Conservation (phyloP, 2,113 vertebrate species). For the Amphilophus citrinellus region DNA sequence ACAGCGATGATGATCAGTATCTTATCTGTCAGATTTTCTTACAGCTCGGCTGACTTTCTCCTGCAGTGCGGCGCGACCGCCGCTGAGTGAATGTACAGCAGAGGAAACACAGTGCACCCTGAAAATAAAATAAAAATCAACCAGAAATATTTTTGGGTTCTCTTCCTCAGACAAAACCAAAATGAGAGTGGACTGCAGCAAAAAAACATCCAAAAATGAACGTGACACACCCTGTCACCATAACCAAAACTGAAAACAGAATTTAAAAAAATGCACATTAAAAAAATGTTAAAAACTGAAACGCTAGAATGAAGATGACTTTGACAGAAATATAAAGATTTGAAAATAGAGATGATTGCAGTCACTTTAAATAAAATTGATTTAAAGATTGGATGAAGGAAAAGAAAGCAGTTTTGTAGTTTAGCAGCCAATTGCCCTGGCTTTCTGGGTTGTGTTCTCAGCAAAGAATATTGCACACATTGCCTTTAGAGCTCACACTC, state of each 20-base stretch:
- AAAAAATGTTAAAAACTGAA: conserved; percentile 12
- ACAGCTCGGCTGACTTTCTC: not conserved
- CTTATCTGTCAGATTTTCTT: not conserved
- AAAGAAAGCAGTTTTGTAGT: conserved; percentile 31
- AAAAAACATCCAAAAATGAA: conserved; percentile 32
- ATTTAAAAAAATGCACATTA: not conserved
- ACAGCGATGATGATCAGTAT: not conserved
- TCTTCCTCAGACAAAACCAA: conserved; percentile 56
- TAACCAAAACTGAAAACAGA: conserved; percentile 29
- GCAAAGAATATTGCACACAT: conserved; percentile 51
- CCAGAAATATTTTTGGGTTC: conserved; percentile 45
- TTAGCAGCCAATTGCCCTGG: conserved; percentile 27
- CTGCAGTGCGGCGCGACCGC: not conserved
- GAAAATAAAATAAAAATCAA: conserved; percentile 44
- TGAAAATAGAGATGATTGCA: conserved; percentile 12
- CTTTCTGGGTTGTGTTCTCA: conserved; percentile 11
- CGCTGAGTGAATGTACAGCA: not conserved
- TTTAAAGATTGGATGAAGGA: not conserved
- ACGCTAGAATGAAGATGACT: not conserved
- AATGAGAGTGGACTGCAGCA: conserved; percentile 52
- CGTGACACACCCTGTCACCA: conserved; percentile 45
- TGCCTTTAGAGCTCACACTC: conserved; percentile 17
- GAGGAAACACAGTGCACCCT: conserved; percentile 23
- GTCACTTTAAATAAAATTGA: conserved; percentile 9
- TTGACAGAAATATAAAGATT: not conserved